These are phyloP conservation scores for Sturnira hondurensis DNA, from an alignment of 2,113 vertebrate genomes.

Conservation along the genomic window DNA sequence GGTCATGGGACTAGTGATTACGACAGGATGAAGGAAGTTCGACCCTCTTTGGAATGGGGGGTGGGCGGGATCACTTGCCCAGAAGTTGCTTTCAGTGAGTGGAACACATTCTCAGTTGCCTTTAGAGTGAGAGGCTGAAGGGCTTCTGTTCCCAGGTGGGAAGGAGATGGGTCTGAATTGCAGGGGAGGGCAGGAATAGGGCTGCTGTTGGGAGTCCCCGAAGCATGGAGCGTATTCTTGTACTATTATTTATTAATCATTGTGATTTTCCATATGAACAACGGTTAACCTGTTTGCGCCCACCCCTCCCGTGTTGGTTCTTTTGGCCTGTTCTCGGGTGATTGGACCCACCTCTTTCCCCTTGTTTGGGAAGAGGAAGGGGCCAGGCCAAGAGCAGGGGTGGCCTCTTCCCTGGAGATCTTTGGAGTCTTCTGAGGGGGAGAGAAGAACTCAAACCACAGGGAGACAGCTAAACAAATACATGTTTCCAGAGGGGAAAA, in stretches of 20 bases:
- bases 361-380: not conserved
- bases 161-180: not conserved
- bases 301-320: not conserved
- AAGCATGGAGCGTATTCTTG: not conserved
- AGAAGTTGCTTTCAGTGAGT: not conserved
- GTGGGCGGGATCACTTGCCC: not conserved
- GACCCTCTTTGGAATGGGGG: not conserved
- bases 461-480: not conserved
- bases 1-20: fast-evolving
- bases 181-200: not conserved
- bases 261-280: not conserved
- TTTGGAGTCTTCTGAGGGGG: not conserved
- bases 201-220: not conserved
- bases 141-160: not conserved
- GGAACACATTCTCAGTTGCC: not conserved
- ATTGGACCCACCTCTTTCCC: not conserved
- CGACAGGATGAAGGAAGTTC: not conserved
- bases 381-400: no score
- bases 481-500: not conserved
- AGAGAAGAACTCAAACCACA: not conserved
- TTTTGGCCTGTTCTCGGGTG: fast-evolving
- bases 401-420: not conserved
- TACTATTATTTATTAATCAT: not conserved
- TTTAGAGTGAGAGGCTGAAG: not conserved
- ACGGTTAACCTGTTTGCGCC: not conserved